These are phyloP conservation scores for Spisula solida DNA, from an alignment of 2,888 invertebrate genomes.

Conservation along the genomic window DNA sequence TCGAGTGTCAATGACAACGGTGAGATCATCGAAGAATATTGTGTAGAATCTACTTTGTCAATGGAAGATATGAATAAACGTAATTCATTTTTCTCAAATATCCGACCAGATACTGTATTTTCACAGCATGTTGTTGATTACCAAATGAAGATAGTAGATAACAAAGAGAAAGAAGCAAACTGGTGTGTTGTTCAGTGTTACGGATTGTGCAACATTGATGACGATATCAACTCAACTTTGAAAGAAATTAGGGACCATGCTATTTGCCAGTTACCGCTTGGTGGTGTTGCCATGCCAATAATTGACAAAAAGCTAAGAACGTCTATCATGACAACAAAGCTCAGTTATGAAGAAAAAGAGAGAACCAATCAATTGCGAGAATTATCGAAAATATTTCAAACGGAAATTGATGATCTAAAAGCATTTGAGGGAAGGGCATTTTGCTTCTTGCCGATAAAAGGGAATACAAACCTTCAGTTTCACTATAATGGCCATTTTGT, in stretches of 20 bases:
- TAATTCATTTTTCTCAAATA: conserved; percentile 27
- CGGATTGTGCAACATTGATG: conserved; percentile 66
- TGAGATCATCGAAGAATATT: conserved; percentile 55
- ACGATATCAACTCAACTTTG: not conserved
- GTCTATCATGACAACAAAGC: not conserved
- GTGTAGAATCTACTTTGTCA: conserved; percentile 45
- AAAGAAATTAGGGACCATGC: not conserved
- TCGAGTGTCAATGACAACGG: conserved; percentile 43
- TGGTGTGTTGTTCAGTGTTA: conserved; percentile 79
- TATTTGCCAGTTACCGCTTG: conserved; percentile 6
- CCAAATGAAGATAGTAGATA: conserved; percentile 26
- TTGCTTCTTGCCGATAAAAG: conserved; percentile 83
- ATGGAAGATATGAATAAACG: conserved; percentile 7
- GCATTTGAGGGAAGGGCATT: conserved; percentile 58
- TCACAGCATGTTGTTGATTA: conserved; percentile 4
- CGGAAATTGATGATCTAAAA: not conserved
- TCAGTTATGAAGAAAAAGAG: not conserved
- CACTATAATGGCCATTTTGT: conserved; percentile 84
- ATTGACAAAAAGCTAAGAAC: not conserved
- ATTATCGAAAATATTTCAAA: not conserved
- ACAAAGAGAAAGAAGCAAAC: not conserved
- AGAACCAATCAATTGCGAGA: not conserved
- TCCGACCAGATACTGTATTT: not conserved
- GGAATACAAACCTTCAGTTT: conserved; percentile 76
- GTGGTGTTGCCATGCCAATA: conserved; percentile 52